These are phyloP conservation scores for Ceraclea dissimilis DNA, from an alignment of 2,888 invertebrate genomes.

Conservation along the genomic window DNA sequence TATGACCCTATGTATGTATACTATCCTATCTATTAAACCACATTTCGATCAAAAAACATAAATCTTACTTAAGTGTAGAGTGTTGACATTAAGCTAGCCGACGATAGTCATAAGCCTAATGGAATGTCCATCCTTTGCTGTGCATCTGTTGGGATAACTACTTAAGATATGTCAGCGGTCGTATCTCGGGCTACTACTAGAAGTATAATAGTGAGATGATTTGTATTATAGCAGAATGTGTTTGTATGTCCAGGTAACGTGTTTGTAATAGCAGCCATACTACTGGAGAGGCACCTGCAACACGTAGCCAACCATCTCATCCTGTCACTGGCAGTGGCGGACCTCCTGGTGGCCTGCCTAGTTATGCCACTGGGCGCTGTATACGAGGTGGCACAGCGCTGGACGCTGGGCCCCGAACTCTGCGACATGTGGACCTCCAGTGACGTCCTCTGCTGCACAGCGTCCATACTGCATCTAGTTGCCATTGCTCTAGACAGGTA, in stretches of 20 bases:
- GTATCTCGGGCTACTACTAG: too few relatives aligned
- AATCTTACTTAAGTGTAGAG: too few relatives aligned
- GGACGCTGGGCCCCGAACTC: constrained; percentile 78
- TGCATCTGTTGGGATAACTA: too few relatives aligned
- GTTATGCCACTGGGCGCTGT: constrained; percentile 73
- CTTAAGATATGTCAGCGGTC: too few relatives aligned
- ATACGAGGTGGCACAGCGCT: constrained; percentile 70
- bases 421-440: constrained; percentile 94
- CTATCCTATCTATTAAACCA: too few relatives aligned
- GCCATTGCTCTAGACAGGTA: constrained; percentile 78
- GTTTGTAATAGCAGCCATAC: constrained; percentile 88
- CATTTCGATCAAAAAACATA: too few relatives aligned
- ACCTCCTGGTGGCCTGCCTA: constrained; percentile 79
- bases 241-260: constrained; percentile 66
- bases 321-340: constrained; percentile 83
- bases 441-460: constrained; percentile 86
- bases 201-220: too few relatives aligned
- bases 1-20: too few relatives aligned
- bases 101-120: too few relatives aligned
- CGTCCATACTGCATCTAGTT: constrained; percentile 72
- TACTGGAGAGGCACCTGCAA: constrained; percentile 78
- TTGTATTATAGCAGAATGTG: too few relatives aligned
- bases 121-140: too few relatives aligned
- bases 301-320: constrained; percentile 88
- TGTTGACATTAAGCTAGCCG: too few relatives aligned